Evolutionary conservation across 2,888 invertebrate genomes (phyloP).

Genomic region (Tenthredo mesomela): DNA sequence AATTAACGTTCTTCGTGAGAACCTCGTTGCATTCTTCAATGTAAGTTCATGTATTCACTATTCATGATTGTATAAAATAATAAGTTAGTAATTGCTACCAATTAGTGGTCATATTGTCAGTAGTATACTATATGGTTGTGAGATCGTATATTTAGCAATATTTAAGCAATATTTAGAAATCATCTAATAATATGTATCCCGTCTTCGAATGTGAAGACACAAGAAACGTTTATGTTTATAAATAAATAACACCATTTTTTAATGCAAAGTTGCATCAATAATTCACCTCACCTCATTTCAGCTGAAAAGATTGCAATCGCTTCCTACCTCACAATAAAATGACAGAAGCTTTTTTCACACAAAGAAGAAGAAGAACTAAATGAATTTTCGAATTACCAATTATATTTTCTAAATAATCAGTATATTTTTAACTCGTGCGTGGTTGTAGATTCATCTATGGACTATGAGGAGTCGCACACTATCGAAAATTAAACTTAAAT

Average conservation of each 20-base stretch:
- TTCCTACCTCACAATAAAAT: background rate
- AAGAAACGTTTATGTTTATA: slow-evolving; percentile 19
- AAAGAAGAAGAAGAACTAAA: background rate
- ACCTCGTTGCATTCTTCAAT: slow-evolving; percentile 43
- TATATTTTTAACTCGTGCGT: background rate
- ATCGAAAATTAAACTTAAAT: background rate
- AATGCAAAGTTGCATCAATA: background rate
- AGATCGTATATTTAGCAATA: slow-evolving; percentile 7
- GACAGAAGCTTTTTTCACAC: background rate
- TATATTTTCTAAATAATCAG: background rate
- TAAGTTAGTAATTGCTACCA: slow-evolving; percentile 9
- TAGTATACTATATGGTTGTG: slow-evolving; percentile 10
- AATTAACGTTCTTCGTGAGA: slow-evolving; percentile 50
- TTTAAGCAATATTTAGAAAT: background rate
- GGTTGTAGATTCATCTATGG: background rate
- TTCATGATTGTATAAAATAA: slow-evolving; percentile 13
- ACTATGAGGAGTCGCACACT: background rate
- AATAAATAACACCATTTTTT: slow-evolving; percentile 58
- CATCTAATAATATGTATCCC: slow-evolving; percentile 16
- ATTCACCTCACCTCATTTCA: background rate
- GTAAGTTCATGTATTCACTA: slow-evolving; percentile 42
- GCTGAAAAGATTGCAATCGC: background rate
- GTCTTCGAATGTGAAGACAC: background rate
- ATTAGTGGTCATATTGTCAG: slow-evolving; percentile 21
- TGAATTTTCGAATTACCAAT: background rate